Conservation (phyloP, 2,888 invertebrate genomes). For the Scaptomyza caliginosa region DNA sequence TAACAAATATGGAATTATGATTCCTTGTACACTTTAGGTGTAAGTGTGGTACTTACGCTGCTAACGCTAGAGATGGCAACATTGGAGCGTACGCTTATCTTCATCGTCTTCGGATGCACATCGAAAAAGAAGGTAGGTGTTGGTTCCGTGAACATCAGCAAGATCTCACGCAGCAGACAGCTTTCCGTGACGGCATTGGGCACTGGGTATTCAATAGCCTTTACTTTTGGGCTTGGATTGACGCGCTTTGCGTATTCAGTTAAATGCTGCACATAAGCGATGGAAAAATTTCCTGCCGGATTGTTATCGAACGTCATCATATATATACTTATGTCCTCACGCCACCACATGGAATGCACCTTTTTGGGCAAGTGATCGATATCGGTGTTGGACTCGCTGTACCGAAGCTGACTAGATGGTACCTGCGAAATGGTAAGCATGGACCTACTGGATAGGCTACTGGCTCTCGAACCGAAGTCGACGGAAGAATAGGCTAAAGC, state of each 20-base stretch:
- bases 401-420: slow-evolving; percentile 49
- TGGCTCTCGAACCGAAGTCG: background rate
- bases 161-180: slow-evolving; percentile 81
- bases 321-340: slow-evolving; percentile 69
- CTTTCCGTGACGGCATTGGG: slow-evolving; percentile 78
- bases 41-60: slow-evolving; percentile 64
- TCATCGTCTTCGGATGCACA: slow-evolving; percentile 34
- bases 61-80: slow-evolving; percentile 80
- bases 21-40: background rate
- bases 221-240: background rate
- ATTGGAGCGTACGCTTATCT: slow-evolving; percentile 66
- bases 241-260: slow-evolving; percentile 58
- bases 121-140: slow-evolving; percentile 81
- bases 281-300: slow-evolving; percentile 83
- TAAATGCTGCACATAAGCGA: slow-evolving; percentile 81
- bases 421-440: slow-evolving; percentile 12
- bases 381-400: slow-evolving; percentile 20
- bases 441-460: background rate
- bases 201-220: slow-evolving; percentile 37
- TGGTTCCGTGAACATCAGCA: slow-evolving; percentile 82
- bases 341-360: slow-evolving; percentile 85
- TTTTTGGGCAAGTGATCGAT: slow-evolving; percentile 79
- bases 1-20: background rate
- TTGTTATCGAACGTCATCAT: slow-evolving; percentile 77
- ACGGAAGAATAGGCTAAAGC: background rate